phyloP scores from a whole-genome alignment of 2,888 invertebrate genomes.

The Drosophila acutilabella region DNA sequence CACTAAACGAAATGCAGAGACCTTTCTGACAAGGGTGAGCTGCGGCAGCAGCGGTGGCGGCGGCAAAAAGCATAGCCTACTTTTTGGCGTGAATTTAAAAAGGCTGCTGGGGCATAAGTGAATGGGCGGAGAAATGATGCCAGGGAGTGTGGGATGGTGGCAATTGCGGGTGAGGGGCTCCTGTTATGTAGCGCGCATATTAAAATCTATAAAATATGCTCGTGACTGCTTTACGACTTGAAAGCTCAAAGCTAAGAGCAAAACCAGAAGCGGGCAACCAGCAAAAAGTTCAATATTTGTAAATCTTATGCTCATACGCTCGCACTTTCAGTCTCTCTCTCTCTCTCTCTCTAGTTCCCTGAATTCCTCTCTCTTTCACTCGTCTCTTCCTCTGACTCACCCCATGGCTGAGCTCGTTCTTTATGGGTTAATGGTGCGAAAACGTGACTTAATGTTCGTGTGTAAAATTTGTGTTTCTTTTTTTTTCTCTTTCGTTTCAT shows the following conservation, averaged over 20 bases:
- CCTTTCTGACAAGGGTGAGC: conserved; percentile 70
- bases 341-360: conserved; percentile 14
- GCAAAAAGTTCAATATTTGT: conserved; percentile 82
- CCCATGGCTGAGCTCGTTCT: conserved; percentile 57
- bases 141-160: conserved; percentile 4
- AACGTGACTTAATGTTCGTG: conserved; percentile 83
- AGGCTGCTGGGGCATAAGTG: conserved; percentile 34
- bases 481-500: conserved; percentile 36
- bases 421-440: conserved; percentile 84
- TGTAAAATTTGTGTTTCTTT: conserved; percentile 66
- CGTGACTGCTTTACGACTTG: conserved; percentile 76
- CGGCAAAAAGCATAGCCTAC: conserved; percentile 69
- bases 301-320: conserved; percentile 63
- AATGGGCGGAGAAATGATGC: conserved; percentile 14
- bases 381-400: conserved; percentile 18
- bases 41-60: conserved; percentile 19
- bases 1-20: conserved; percentile 71
- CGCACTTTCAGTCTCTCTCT: conserved; percentile 26
- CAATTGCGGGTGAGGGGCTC: neutral
- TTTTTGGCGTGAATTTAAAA: conserved; percentile 74
- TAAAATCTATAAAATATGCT: conserved; percentile 81
- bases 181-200: conserved; percentile 78
- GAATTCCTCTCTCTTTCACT: conserved; percentile 14
- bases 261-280: conserved; percentile 50
- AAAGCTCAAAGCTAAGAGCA: conserved; percentile 69